Evolutionary conservation across 2,797 vertebrate genomes (phyloP).

Genomic region (Columba guinea): DNA sequence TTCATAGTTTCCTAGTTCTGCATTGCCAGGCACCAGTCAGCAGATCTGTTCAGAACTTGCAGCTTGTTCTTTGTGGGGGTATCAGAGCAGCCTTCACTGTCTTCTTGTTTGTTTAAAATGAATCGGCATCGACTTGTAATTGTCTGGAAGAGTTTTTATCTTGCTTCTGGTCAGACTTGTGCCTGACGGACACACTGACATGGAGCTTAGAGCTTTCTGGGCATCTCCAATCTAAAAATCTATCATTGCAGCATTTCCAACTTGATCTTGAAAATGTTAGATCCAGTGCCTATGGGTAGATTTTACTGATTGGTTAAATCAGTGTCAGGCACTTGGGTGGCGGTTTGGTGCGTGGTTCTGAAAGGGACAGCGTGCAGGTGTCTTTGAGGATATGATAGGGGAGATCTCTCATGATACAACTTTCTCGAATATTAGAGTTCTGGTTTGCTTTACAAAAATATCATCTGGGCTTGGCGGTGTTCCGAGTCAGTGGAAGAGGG

Average conservation of each 20-base stretch:
- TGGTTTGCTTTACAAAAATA: neutral
- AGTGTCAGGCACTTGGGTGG: neutral
- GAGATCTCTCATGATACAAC: neutral
- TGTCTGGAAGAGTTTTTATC: neutral
- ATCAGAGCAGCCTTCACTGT: neutral
- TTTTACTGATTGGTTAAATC: neutral
- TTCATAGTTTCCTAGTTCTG: neutral
- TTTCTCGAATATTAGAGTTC: neutral
- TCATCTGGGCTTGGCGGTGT: neutral
- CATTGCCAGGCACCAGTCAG: neutral
- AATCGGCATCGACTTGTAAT: neutral
- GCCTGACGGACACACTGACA: neutral
- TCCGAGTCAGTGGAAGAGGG: neutral
- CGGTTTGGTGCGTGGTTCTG: neutral
- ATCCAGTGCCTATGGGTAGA: neutral
- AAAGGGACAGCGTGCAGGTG: neutral
- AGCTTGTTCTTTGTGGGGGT: neutral
- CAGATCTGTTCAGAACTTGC: neutral
- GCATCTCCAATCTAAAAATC: neutral
- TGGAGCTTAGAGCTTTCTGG: neutral
- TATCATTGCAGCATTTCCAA: neutral
- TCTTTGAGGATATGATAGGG: neutral
- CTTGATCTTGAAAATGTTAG: neutral
- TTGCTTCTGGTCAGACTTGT: neutral
- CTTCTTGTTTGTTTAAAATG: neutral